Evolutionary conservation across 2,113 vertebrate genomes (phyloP), one percentile per base, ranked within the genome.

Genomic region (Parus major): DNA sequence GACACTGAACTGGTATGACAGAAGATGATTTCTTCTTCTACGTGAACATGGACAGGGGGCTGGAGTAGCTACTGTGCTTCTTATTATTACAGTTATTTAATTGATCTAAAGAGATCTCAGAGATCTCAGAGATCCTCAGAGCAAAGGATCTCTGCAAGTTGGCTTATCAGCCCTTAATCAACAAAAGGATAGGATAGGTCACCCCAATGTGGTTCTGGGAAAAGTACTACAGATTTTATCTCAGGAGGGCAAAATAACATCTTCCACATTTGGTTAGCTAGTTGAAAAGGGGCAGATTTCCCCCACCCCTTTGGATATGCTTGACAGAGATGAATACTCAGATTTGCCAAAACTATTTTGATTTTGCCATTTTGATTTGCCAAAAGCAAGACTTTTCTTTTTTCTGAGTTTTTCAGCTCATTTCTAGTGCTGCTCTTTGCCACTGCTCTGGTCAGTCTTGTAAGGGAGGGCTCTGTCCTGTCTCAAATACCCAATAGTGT

Each of bases 21-120:
- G 87, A 86, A 61, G 88, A 84, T 84, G 52, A 66, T 90, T 88
- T 80, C 35, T 78, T 76, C 53, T 86, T 91, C 80, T 87, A 39
- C 73, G 25, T 82, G 73, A 63, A 18, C 35, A 14, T 12, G 19
- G 49, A 11, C 17, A 70, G 33, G 33, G 31, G 36, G 31, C 41
- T 49, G 59, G 57, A 91, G 42, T 24, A 75, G 61, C 61, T 70
- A 42, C 39, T 46, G n/a, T 10, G 28, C 36, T 69, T 57, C 47
- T 33, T 22, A 24, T 27, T 19, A 4, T 22, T 53, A 3, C 3
- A 31, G 17, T 35, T 56, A 31, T 36, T 70, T 71, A 68, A 21
- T 47, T 36, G 24, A 33, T 50, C 19, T 61, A 25, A 92, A 53
- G 47, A 42, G 36, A 36, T 36, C 36, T 36, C 36, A 36, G 36